Evolutionary conservation across 2,113 vertebrate genomes (phyloP), one percentile per base, ranked within the genome.

Genomic region (Lamprotornis superbus): DNA sequence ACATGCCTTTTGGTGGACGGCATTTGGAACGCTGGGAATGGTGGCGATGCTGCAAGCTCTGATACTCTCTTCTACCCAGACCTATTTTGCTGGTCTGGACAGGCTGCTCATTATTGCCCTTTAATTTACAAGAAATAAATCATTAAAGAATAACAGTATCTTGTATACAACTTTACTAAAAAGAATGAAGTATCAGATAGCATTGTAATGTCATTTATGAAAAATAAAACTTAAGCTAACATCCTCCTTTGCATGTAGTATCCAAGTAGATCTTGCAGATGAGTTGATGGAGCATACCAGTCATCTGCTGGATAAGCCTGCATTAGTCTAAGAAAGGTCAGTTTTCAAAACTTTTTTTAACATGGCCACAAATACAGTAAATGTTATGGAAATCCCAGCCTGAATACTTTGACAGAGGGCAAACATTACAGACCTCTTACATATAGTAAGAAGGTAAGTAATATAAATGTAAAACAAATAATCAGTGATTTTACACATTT

Each of bases 1-100:
- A 99, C 99, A 99, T 99, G 98, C 99, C 99, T 98, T 99, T 99
- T 17, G 99, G 99, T 5, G 99, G 99, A 9, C 99, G 98, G 95
- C 98, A 99, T 95, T 99, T 99, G 52, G 99, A 99, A 19, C 99
- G 98, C 95, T 99, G 99, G 12, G 98, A 98, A 94, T 99, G 99
- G 95, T 99, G 99, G 11, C 99, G 98, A 95, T 99, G 99, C 92
- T 99, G 99, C 92, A 99, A 98, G 53, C 99, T 99, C 98, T 99
- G 99, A 97, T 99, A 98, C 68, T 99, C 99, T 94, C 99, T 98
- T 82, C 99, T 98, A 71, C 99, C 99, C 94, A 99, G 94, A 40
- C 98, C 98, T 86, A 99, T 98, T 96, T 99, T 99, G n/a, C 98
- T 98, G 57, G 98, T 98, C 82, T 98, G 98, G 53, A 98, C 95